phyloP scores from a whole-genome alignment of 2,113 vertebrate species.

The Dinomys branickii region DNA sequence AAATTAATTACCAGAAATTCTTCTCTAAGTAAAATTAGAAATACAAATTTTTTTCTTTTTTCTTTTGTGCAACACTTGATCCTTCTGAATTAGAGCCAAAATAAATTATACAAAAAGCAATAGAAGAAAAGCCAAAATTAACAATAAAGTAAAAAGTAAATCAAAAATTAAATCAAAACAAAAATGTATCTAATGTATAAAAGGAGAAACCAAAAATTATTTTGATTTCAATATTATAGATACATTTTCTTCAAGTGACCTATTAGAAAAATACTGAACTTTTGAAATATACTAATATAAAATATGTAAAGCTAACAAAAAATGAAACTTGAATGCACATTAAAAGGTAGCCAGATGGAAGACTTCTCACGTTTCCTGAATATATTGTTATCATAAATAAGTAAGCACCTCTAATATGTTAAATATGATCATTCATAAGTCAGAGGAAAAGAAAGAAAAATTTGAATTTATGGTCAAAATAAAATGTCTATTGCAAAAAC shows the following conservation, averaged over 20 bases:
- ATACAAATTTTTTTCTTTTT: not conserved
- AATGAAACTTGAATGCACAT: not conserved
- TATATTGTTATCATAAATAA: not conserved
- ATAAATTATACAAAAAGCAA: not conserved
- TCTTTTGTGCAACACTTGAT: not conserved
- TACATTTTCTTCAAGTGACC: not conserved
- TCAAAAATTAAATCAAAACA: not conserved
- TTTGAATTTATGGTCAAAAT: not conserved
- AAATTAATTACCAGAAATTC: not conserved
- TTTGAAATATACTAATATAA: not conserved
- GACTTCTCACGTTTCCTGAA: not conserved
- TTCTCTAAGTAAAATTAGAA: slow-evolving; percentile 3
- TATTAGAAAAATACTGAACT: not conserved
- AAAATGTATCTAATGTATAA: not conserved
- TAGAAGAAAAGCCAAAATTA: not conserved
- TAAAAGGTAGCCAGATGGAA: not conserved
- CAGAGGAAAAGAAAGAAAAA: not conserved
- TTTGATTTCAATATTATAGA: not conserved
- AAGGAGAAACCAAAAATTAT: not conserved
- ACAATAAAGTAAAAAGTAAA: not conserved
- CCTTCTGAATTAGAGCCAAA: not conserved
- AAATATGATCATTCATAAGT: not conserved
- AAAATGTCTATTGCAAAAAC: not conserved
- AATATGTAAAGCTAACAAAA: not conserved
- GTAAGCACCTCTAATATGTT: not conserved